These are phyloP conservation scores for Actias luna DNA, from an alignment of 2,888 invertebrate genomes.

Conservation along the genomic window DNA sequence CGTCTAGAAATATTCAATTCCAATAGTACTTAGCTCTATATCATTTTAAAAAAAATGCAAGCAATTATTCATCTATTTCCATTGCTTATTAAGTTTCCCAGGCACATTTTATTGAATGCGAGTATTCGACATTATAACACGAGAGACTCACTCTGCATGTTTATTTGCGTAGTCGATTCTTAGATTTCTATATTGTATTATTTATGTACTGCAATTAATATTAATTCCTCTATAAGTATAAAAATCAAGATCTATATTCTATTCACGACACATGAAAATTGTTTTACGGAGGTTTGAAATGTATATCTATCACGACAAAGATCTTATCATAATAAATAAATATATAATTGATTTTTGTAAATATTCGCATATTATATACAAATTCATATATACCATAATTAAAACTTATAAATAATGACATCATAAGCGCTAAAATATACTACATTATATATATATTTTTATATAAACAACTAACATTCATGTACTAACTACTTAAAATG, in stretches of 20 bases:
- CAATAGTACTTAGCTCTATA: neutral
- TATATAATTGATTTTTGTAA: neutral
- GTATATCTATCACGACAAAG: neutral
- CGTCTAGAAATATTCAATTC: neutral
- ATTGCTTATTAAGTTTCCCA: neutral
- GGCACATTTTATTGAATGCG: neutral
- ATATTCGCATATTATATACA: neutral
- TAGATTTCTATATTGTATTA: neutral
- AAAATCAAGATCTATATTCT: neutral
- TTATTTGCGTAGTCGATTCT: neutral
- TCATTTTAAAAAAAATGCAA: neutral
- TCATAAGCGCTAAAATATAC: slow-evolving; percentile 17
- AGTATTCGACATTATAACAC: slow-evolving; percentile 3
- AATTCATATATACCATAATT: slow-evolving; percentile 16
- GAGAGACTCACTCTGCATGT: neutral
- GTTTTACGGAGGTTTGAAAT: neutral
- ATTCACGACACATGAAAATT: neutral
- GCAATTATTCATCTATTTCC: neutral
- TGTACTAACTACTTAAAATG: slow-evolving; percentile 61
- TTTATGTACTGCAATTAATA: neutral
- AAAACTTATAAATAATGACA: slow-evolving; percentile 16
- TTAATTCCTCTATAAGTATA: neutral
- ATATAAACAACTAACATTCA: slow-evolving; percentile 69
- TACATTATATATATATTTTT: neutral
- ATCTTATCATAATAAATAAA: neutral